A percentile compares a stretch with the other conserved stretches of the same genome.
These are phyloP conservation scores for Eumacrocentrus americanus DNA, from an alignment of 2,888 invertebrate species.

Conservation along the genomic window DNA sequence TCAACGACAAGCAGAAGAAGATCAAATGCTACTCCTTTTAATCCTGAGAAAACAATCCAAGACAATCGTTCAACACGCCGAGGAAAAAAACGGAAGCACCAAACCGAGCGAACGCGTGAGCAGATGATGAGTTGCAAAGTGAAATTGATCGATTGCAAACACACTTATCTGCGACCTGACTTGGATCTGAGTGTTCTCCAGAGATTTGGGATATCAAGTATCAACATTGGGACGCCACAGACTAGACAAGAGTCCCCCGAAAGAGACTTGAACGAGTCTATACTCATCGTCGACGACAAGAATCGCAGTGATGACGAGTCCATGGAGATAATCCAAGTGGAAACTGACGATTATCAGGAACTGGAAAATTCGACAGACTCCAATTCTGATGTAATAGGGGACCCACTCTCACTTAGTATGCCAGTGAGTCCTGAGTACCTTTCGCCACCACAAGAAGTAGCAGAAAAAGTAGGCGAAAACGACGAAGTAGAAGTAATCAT, in stretches of 20 bases:
- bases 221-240: constrained; percentile 37
- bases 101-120: constrained; percentile 31
- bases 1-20: constrained; percentile 4
- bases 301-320: constrained; percentile 7
- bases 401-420: constrained; percentile 23
- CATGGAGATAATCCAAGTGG: constrained; percentile 27
- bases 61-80: background rate
- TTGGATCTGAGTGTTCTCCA: constrained; percentile 37
- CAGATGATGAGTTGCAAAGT: constrained; percentile 53
- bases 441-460: background rate
- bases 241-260: background rate
- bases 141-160: constrained; percentile 48
- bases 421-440: background rate
- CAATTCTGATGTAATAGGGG: constrained; percentile 9
- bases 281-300: constrained; percentile 3
- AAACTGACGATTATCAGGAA: constrained; percentile 15
- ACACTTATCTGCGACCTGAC: constrained; percentile 42
- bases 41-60: background rate
- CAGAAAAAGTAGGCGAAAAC: constrained; percentile 8
- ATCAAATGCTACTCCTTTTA: background rate
- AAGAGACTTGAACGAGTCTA: background rate
- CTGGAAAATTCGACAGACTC: constrained; percentile 19
- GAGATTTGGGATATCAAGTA: constrained; percentile 43
- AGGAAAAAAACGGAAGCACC: constrained; percentile 22
- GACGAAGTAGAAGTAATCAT: background rate